Conservation (phyloP, 2,888 invertebrate genomes). For the Sinhomidia bicolor region DNA sequence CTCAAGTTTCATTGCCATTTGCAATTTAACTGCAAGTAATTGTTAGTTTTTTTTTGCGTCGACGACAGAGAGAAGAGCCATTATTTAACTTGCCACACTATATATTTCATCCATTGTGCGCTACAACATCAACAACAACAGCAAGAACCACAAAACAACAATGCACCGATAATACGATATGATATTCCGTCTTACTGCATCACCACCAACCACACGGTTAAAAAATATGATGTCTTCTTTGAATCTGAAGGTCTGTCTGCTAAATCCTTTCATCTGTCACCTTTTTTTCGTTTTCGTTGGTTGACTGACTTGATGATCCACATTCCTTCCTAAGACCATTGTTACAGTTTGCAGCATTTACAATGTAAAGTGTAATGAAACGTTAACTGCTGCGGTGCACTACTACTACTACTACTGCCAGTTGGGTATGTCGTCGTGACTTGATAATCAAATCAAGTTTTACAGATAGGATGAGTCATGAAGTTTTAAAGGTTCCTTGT, state of each 20-base stretch:
- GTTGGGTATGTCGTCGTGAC: constrained; percentile 4
- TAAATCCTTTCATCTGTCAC: constrained; percentile 58
- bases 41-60: no score
- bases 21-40: background rate
- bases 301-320: constrained; percentile 12
- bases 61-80: background rate
- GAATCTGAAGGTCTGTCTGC: constrained; percentile 2
- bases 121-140: background rate
- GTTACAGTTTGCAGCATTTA: constrained; percentile 16
- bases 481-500: background rate
- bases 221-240: constrained; percentile 41
- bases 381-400: background rate
- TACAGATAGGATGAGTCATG: constrained; percentile 14
- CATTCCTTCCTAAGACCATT: constrained; percentile 42
- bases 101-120: background rate
- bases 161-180: background rate
- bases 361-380: background rate
- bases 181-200: no score
- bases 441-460: constrained; percentile 10
- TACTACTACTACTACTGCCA: background rate
- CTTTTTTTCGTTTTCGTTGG: constrained; percentile 4
- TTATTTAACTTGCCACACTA: background rate
- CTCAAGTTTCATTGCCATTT: constrained; percentile 33
- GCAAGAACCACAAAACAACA: no score
- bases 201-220: no score